These are phyloP conservation scores for Pelagia noctiluca DNA, from an alignment of 30 jellyfish, hydroid and myxozoan genomes.

Conservation along the genomic window DNA sequence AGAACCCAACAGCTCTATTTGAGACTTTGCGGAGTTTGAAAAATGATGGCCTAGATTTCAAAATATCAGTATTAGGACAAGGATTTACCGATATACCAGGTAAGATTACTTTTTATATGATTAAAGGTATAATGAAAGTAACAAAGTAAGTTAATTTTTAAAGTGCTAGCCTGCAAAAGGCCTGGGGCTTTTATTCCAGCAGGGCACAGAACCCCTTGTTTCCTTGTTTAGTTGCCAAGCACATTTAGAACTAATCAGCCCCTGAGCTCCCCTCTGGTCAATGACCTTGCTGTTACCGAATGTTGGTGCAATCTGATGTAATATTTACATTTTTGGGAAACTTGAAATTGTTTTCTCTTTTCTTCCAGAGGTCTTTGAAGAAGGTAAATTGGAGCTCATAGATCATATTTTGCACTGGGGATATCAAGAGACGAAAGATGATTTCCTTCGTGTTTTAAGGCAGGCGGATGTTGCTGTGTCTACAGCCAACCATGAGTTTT, in stretches of 20 bases:
- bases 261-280: too few relatives aligned
- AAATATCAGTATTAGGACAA: conserved; percentile 91
- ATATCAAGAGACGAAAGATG: conserved; percentile 73
- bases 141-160: too few relatives aligned
- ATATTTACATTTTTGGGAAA: too few relatives aligned
- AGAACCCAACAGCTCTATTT: conserved; percentile 84
- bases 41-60: conserved; percentile 61
- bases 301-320: too few relatives aligned
- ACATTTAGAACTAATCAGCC: too few relatives aligned
- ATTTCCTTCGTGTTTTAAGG: conserved; percentile 47
- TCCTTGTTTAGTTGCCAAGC: too few relatives aligned
- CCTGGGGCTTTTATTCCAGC: too few relatives aligned
- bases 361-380: conserved; percentile 69
- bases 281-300: too few relatives aligned
- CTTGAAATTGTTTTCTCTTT: not conserved
- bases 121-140: too few relatives aligned
- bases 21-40: conserved; percentile 51
- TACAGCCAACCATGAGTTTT: conserved; percentile 93
- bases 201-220: too few relatives aligned
- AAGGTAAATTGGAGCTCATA: conserved; percentile 39
- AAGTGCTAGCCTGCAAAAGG: too few relatives aligned
- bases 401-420: conserved; percentile 84
- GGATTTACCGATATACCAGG: conserved; percentile 88
- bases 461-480: conserved; percentile 93
- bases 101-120: too few relatives aligned